A percentile compares a stretch with the other conserved stretches of the same genome.
These are phyloP conservation scores for Clarias batrachus DNA, from an alignment of 2,113 vertebrate genomes.

Conservation along the genomic window DNA sequence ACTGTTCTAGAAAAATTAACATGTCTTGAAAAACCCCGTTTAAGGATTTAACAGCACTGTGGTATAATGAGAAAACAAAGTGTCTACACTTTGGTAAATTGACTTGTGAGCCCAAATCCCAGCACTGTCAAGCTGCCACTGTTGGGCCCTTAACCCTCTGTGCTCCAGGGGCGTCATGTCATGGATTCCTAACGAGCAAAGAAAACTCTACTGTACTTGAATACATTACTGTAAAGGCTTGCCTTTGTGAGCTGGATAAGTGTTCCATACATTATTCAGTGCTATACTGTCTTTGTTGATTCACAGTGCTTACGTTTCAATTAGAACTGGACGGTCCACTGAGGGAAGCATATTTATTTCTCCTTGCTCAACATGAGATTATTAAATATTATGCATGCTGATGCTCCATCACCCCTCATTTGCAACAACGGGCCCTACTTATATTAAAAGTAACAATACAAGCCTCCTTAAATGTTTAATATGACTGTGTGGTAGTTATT, in stretches of 20 bases:
- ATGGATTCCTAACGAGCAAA: neutral
- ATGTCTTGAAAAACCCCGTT: neutral
- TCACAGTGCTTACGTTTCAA: neutral
- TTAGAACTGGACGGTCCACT: neutral
- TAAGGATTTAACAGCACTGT: neutral
- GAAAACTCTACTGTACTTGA: neutral
- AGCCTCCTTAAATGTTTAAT: conserved; percentile 12
- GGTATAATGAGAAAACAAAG: neutral
- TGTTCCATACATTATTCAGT: neutral
- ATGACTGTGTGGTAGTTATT: too few relatives aligned
- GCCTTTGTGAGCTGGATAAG: neutral
- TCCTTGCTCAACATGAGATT: neutral
- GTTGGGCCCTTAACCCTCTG: neutral
- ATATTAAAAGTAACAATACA: conserved; percentile 11
- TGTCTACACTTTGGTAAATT: neutral
- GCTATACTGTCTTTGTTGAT: neutral
- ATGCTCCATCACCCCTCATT: conserved; percentile 7
- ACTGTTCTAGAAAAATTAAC: neutral
- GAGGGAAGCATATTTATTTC: conserved; percentile 4
- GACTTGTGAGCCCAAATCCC: neutral
- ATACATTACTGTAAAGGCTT: neutral
- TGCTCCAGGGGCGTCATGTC: neutral
- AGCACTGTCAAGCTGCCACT: conserved; percentile 2
- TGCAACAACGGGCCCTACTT: neutral
- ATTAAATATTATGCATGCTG: conserved; percentile 21